phyloP scores from a whole-genome alignment of 2,797 vertebrate genomes.

The Gymnothorax reevesii region DNA sequence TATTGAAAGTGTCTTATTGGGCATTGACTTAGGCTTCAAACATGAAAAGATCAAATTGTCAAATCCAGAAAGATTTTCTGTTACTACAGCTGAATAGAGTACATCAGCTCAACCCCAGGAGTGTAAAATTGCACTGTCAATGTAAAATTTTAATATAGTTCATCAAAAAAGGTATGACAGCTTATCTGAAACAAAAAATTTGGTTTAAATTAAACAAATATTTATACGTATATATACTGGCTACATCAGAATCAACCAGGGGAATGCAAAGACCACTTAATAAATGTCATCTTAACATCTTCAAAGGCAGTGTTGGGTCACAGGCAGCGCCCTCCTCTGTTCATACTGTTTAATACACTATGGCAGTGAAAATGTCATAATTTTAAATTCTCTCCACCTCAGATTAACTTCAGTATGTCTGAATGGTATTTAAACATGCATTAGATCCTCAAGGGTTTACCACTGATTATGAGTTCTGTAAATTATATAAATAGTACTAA shows the following conservation, averaged over 20 bases:
- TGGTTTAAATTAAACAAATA: not conserved
- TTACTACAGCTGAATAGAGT: not conserved
- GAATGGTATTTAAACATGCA: not conserved
- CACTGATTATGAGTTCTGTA: not conserved
- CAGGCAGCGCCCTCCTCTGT: constrained; percentile 55
- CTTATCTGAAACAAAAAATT: too few species aligned
- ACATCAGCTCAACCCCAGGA: not conserved
- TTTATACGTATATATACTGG: not conserved
- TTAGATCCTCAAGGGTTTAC: not conserved
- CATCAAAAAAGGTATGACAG: too few species aligned
- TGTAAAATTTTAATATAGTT: too few species aligned
- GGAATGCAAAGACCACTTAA: not conserved
- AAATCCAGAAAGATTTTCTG: not conserved
- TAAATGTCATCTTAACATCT: not conserved
- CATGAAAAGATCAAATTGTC: not conserved
- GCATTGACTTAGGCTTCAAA: not conserved
- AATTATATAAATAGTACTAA: not conserved
- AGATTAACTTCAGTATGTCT: not conserved
- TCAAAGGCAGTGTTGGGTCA: not conserved
- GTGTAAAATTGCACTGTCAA: too few species aligned
- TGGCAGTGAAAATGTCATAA: not conserved
- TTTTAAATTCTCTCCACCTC: not conserved
- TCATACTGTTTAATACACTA: not conserved
- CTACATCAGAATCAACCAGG: not conserved
- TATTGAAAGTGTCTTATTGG: not conserved